Conservation (phyloP, 2,888 invertebrate genomes). For the Sinotaia quadrata region DNA sequence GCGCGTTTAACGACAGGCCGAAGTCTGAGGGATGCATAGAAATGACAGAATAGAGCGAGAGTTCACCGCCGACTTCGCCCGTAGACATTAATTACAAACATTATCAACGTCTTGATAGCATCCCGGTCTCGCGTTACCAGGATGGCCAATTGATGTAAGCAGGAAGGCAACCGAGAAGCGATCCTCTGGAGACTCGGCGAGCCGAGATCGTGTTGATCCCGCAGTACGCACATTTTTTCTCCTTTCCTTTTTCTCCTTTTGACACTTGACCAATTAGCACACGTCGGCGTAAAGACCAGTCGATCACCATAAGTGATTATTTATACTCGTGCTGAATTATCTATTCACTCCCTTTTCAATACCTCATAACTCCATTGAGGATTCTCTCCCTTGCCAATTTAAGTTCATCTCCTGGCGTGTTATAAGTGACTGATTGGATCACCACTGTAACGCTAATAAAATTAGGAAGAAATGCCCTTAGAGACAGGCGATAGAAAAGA, state of each 20-base stretch:
- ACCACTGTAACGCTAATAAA: no score
- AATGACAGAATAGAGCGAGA: constrained; percentile 5
- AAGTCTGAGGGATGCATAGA: neutral
- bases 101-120: constrained; percentile 1
- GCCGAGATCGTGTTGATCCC: no score
- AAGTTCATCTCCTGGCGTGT: no score
- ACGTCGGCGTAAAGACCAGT: neutral
- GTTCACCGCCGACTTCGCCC: neutral
- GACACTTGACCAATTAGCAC: neutral
- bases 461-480: no score
- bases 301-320: neutral
- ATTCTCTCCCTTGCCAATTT: no score
- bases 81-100: constrained; percentile 12
- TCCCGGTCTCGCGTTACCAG: neutral
- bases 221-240: no score
- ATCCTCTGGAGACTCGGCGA: neutral
- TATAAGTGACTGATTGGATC: no score
- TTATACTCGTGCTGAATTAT: neutral
- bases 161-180: neutral
- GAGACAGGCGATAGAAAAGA: no score
- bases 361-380: neutral
- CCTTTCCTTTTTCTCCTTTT: neutral
- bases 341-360: neutral
- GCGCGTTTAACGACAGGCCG: neutral
- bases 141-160: neutral